These are phyloP conservation scores for Lepas anatifera DNA, from an alignment of 2,888 invertebrate genomes.

Conservation along the genomic window DNA sequence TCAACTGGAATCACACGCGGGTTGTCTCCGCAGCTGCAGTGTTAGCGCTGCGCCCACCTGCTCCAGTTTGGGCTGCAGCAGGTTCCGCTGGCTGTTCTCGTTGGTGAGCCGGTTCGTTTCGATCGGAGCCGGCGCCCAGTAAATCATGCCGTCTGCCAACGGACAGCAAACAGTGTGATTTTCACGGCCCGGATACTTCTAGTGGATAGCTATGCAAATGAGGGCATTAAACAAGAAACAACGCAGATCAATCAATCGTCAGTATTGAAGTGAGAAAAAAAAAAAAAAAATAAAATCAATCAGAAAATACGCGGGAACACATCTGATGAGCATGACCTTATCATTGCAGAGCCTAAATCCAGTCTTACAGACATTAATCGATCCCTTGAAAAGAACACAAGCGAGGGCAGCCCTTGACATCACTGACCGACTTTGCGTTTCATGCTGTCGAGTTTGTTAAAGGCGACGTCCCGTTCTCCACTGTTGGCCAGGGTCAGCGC, in stretches of 20 bases:
- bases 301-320: neutral
- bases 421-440: constrained; percentile 29
- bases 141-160: constrained; percentile 33
- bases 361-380: too few species aligned
- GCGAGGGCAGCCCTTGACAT: too few species aligned
- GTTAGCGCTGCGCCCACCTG: constrained; percentile 10
- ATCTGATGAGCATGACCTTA: too few species aligned
- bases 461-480: constrained; percentile 34
- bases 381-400: too few species aligned
- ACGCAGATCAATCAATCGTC: too few species aligned
- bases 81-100: constrained; percentile 25
- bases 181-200: too few species aligned
- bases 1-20: neutral
- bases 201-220: too few species aligned
- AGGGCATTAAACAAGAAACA: too few species aligned
- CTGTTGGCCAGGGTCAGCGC: constrained; percentile 37
- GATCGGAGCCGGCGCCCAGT: constrained; percentile 34
- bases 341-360: too few species aligned
- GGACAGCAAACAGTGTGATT: neutral
- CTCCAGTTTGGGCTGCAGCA: constrained; percentile 25
- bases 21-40: neutral
- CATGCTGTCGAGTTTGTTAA: constrained; percentile 29
- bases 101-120: constrained; percentile 21
- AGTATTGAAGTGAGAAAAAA: too few species aligned
- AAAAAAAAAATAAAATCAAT: neutral